Base-by-base conservation (phyloP, 2,113 vertebrate genomes). In the Pelusios castaneus region DNA sequence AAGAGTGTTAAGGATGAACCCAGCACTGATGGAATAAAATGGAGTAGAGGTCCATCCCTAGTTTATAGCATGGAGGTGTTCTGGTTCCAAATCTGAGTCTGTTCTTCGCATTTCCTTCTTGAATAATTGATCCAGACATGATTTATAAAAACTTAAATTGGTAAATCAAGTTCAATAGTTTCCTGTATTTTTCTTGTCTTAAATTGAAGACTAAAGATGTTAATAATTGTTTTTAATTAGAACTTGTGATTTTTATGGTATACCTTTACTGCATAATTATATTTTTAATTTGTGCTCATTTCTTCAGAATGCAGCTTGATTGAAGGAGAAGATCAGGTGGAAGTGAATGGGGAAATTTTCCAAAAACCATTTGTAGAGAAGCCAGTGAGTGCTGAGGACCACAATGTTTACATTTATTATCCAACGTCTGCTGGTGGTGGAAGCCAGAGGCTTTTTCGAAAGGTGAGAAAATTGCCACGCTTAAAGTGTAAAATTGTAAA, bases 341-440 rank as follows among this genome's bases (percentile, higher is more conserved):
- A 99, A 96, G 99, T 99, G 76, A 99, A 99, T 88, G 99, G 99
- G 31, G 99, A 99, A 95, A 95, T 99, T 96, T 99, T 99, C 97
- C 99, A 99, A 95, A 99, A 99, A 91, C 99, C 99, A 8, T 99
- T 99, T 96, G 99, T 99, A 84, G 99, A 99, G 97, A 99, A 99
- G 67, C 99, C 99, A 21, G 99, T 99, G 60, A 99, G 99, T 95
- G 99, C 99, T 19, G 99, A 99, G 95, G 99, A 99, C 97, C 99
- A 99, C 96, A 99, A 99, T 92, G 99, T 99, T 95, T 99, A 99
- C 97, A 99, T 99, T 97, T 99, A 99, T 96, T 99, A 99, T 80
- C 99, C 99, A 85, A 99, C 99, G 9, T 99, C 98, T 87, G 99
- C 99, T 60, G 99, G 99, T 10, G 99, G 99, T 43, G 99, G 99